Percentiles rank a stretch among this genome's conserved stretches.
Conservation (phyloP, 2,113 vertebrate genomes). For the Rhineura floridana region DNA sequence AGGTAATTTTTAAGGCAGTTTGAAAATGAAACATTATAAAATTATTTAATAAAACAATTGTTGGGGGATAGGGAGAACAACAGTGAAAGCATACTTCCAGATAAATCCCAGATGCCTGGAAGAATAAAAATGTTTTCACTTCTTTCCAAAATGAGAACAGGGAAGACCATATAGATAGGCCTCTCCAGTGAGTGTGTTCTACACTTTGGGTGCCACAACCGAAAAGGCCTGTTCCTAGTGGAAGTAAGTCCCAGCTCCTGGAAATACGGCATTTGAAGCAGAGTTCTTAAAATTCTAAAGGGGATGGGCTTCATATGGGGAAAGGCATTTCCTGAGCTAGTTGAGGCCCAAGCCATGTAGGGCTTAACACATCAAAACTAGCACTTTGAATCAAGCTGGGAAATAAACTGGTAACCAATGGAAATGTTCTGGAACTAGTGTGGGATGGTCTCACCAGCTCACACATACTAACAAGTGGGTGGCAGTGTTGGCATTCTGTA, state of each 20-base stretch:
- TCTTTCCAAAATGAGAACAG: not conserved
- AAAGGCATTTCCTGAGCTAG: not conserved
- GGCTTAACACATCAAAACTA: not conserved
- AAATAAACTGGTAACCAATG: not conserved
- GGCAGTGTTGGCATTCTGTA: not conserved
- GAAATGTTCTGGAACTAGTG: not conserved
- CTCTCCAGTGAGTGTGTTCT: not conserved
- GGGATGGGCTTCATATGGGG: not conserved
- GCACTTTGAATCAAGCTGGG: not conserved
- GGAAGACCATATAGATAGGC: not conserved
- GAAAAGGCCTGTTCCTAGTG: not conserved
- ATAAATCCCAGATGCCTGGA: not conserved
- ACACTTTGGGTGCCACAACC: too few relatives aligned
- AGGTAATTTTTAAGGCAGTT: not conserved
- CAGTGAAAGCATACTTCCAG: not conserved
- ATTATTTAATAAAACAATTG: not conserved
- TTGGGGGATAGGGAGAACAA: too few relatives aligned
- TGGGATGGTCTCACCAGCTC: not conserved
- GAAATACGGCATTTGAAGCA: not conserved
- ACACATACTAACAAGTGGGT: not conserved
- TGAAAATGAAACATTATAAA: not conserved
- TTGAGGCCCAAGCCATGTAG: not conserved
- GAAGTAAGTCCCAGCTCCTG: not conserved
- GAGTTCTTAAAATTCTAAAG: not conserved
- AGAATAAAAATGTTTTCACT: not conserved